Evolutionary conservation across 2,888 invertebrate genomes (phyloP).

Genomic region (Pandemis heparana): DNA sequence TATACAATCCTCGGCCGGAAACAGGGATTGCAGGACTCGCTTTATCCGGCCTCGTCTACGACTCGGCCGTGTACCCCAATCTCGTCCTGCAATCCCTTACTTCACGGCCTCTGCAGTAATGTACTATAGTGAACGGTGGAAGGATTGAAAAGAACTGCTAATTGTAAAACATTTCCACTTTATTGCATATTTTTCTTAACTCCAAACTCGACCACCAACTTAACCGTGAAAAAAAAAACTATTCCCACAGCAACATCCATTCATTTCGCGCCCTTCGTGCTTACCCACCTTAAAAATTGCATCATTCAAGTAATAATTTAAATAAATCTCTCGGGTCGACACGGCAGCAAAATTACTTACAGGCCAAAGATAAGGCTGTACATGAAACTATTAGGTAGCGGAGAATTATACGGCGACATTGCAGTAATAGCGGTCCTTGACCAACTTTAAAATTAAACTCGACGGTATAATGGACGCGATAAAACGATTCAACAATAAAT

Average conservation of each 20-base stretch:
- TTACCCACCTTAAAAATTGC: slow-evolving; percentile 13
- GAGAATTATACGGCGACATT: slow-evolving; percentile 40
- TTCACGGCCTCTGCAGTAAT: too few species aligned
- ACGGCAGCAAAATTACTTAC: slow-evolving; percentile 51
- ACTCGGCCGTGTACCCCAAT: too few species aligned
- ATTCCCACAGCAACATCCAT: background rate
- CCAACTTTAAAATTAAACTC: slow-evolving; percentile 2
- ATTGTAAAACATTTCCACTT: too few species aligned
- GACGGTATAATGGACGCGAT: background rate
- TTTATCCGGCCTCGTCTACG: too few species aligned
- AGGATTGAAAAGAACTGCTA: too few species aligned
- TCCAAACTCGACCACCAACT: background rate
- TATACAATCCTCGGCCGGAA: too few species aligned
- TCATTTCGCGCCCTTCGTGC: slow-evolving; percentile 14
- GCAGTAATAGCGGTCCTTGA: slow-evolving; percentile 17
- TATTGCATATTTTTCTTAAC: too few species aligned
- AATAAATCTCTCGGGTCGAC: slow-evolving; percentile 17
- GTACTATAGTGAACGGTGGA: too few species aligned
- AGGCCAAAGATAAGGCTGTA: slow-evolving; percentile 51
- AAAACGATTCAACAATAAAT: background rate
- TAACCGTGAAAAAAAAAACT: background rate
- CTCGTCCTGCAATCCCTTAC: too few species aligned
- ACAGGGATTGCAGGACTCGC: too few species aligned
- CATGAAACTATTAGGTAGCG: slow-evolving; percentile 43
- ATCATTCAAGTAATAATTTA: slow-evolving; percentile 32